Evolutionary conservation across 1,140 invertebrate genomes (phyloP).

Genomic region (Tetramorium alpestre): DNA sequence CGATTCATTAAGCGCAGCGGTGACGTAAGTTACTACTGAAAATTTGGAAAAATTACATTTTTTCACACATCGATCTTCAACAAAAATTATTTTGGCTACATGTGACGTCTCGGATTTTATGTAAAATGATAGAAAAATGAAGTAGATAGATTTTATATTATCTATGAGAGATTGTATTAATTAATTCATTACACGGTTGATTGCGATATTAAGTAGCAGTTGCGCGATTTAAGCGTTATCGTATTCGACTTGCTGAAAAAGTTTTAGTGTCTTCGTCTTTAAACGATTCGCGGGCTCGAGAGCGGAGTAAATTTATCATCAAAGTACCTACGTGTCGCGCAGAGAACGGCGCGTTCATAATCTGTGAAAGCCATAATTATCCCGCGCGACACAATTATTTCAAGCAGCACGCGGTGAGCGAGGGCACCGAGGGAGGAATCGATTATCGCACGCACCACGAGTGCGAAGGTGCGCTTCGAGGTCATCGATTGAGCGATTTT

Average conservation of each 20-base stretch:
- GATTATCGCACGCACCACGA: slow-evolving; percentile 41
- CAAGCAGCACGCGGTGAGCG: slow-evolving; percentile 12
- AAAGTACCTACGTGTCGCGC: neutral
- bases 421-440: neutral
- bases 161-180: neutral
- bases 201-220: neutral
- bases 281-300: neutral
- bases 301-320: slow-evolving; percentile 29
- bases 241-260: neutral
- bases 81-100: neutral
- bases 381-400: slow-evolving; percentile 36
- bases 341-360: neutral
- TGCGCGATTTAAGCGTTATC: neutral
- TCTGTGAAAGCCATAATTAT: slow-evolving; percentile 50
- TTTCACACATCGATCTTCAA: neutral
- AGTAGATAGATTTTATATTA: neutral
- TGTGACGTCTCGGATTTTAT: neutral
- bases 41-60: neutral
- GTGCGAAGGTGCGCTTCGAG: slow-evolving; percentile 61
- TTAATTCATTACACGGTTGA: neutral
- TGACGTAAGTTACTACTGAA: neutral
- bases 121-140: neutral
- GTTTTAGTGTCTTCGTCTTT: neutral
- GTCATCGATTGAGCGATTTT: slow-evolving; percentile 59
- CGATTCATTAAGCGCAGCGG: neutral